Evolutionary conservation across 2,888 invertebrate genomes (phyloP).

Genomic region (Tetrapedia diversipes): DNA sequence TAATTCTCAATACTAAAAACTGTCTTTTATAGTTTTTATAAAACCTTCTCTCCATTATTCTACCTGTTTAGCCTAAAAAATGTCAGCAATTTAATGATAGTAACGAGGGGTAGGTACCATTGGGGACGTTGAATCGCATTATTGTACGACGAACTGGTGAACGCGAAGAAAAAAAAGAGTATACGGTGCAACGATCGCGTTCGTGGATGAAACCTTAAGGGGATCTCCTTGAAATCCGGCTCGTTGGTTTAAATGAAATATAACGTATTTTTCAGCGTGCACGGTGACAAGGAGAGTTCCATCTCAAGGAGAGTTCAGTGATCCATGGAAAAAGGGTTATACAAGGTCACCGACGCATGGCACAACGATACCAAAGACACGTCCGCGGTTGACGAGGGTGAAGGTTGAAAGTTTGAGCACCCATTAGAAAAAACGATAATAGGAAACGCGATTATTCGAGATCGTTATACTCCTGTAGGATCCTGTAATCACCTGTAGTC

Average conservation of each 20-base stretch:
- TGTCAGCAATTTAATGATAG: too few relatives aligned
- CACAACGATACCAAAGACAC: not conserved
- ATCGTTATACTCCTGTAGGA: not conserved
- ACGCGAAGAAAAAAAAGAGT: too few relatives aligned
- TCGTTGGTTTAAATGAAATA: not conserved
- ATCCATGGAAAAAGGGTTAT: constrained; percentile 14
- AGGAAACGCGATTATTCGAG: constrained; percentile 3
- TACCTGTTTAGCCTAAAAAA: too few relatives aligned
- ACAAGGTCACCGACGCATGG: not conserved
- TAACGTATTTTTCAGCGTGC: constrained; percentile 11
- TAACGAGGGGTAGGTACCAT: too few relatives aligned
- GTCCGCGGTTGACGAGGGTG: constrained; percentile 2
- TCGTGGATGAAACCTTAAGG: not conserved
- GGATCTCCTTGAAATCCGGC: constrained; percentile 11
- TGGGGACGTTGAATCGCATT: too few relatives aligned
- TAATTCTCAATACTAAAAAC: too few relatives aligned
- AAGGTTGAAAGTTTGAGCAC: constrained; percentile 9
- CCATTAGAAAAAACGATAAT: constrained; percentile 8
- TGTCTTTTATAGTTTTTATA: too few relatives aligned
- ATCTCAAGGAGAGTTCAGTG: constrained; percentile 12
- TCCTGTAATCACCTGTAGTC: not conserved
- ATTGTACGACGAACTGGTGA: too few relatives aligned
- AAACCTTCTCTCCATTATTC: too few relatives aligned
- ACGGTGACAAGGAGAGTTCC: constrained; percentile 7
- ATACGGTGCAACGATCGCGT: not conserved